Conservation (phyloP, 2,113 vertebrate species). For the Hypocryptadius cinnamomeus region DNA sequence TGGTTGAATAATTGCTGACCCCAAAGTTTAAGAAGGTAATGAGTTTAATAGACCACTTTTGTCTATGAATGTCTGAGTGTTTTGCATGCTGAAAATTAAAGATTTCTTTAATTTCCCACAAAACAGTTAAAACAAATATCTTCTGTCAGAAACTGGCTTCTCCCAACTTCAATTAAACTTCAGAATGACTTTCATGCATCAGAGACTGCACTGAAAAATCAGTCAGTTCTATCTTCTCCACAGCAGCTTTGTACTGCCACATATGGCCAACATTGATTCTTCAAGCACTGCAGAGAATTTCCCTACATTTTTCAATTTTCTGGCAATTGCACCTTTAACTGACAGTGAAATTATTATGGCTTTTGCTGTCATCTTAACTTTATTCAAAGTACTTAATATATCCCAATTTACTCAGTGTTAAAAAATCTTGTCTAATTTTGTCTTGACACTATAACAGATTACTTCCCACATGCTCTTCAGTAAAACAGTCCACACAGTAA, state of each 20-base stretch:
- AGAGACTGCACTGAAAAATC: not conserved
- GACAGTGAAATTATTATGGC: conserved; percentile 18
- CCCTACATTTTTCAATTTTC: conserved; percentile 20
- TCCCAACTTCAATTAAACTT: conserved; percentile 47
- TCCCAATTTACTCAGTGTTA: not conserved
- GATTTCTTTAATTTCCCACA: conserved; percentile 29
- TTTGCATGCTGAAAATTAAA: conserved; percentile 23
- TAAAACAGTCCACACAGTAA: not conserved
- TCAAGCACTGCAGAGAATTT: conserved; percentile 5
- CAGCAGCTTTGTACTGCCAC: not conserved
- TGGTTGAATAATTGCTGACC: conserved; percentile 4
- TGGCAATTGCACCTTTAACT: conserved; percentile 50
- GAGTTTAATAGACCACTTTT: conserved; percentile 57
- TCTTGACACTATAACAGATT: conserved; percentile 17
- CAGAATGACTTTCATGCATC: conserved; percentile 27
- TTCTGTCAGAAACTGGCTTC: conserved; percentile 3
- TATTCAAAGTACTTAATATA: conserved; percentile 9
- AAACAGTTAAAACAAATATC: conserved; percentile 31
- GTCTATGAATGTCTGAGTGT: not conserved
- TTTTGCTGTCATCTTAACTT: conserved; percentile 36
- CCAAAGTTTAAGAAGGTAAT: not conserved
- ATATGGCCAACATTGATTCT: not conserved
- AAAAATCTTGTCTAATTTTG: not conserved
- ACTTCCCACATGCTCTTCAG: not conserved
- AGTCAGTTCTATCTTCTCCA: not conserved